Evolutionary conservation across 1,140 invertebrate genomes (phyloP).

Genomic region (Zaprionus davidi): DNA sequence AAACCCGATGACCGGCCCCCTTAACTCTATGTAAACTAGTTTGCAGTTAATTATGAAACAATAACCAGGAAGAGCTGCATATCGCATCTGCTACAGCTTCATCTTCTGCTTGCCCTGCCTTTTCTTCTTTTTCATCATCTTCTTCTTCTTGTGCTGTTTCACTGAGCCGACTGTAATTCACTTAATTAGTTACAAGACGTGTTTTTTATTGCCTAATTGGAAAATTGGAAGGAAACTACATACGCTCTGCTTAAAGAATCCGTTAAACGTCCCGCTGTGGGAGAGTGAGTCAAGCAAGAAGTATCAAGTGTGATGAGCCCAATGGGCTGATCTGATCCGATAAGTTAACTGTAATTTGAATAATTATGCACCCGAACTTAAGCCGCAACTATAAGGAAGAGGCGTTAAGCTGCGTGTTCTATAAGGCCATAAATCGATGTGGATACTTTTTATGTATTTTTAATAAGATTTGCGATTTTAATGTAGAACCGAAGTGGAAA

Average conservation of each 20-base stretch:
- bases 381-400: constrained; percentile 23
- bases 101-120: neutral
- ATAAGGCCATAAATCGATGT: constrained; percentile 8
- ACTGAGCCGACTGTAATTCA: constrained; percentile 17
- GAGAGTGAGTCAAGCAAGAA: neutral
- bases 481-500: neutral
- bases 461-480: no score
- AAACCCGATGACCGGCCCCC: constrained; percentile 45
- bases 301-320: constrained; percentile 12
- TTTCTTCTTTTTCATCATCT: neutral
- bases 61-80: constrained; percentile 66
- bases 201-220: constrained; percentile 44
- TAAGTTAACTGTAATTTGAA: constrained; percentile 20
- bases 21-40: constrained; percentile 62
- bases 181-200: constrained; percentile 40
- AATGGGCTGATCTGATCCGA: neutral
- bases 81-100: neutral
- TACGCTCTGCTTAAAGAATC: neutral
- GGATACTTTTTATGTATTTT: no score
- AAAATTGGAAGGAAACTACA: neutral
- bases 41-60: constrained; percentile 71
- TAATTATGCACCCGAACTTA: constrained; percentile 9
- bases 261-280: constrained; percentile 15
- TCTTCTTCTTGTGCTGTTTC: neutral
- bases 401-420: neutral